Conservation (phyloP, 1,140 invertebrate species). For the Ridgeia piscesae region DNA sequence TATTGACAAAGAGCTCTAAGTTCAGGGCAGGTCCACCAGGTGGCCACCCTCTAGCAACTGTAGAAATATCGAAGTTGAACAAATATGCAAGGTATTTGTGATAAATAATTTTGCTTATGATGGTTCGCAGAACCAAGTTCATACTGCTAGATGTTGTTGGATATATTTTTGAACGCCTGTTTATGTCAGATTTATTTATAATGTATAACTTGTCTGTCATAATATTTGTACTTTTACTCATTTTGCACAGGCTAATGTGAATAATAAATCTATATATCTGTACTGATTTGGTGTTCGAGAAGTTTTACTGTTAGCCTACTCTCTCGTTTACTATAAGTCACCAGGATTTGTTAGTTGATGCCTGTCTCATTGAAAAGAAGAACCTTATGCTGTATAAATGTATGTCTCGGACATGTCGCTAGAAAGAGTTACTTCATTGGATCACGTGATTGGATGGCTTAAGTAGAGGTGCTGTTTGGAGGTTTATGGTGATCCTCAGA, state of each 20-base stretch:
- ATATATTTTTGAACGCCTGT: background rate
- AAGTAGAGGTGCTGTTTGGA: too few relatives aligned
- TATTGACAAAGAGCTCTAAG: background rate
- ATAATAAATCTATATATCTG: background rate
- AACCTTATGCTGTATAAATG: too few relatives aligned
- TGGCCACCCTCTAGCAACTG: background rate
- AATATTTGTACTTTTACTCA: background rate
- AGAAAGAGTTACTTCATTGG: too few relatives aligned
- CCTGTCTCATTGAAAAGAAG: too few relatives aligned
- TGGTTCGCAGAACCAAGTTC: background rate
- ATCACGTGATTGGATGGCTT: too few relatives aligned
- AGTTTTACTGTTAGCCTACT: background rate
- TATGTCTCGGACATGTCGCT: too few relatives aligned
- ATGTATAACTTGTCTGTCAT: background rate
- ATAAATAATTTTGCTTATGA: background rate
- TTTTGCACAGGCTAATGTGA: background rate
- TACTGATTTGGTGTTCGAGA: background rate
- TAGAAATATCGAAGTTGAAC: background rate
- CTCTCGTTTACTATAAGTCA: too few relatives aligned
- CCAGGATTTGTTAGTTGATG: too few relatives aligned
- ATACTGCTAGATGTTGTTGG: background rate
- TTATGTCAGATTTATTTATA: constrained; percentile 6
- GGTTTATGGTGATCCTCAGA: too few relatives aligned
- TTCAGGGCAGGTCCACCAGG: background rate
- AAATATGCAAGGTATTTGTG: background rate